Base-by-base conservation (phyloP, 92 coral and sea anemone genomes). In the Palythoa grandiflora region DNA sequence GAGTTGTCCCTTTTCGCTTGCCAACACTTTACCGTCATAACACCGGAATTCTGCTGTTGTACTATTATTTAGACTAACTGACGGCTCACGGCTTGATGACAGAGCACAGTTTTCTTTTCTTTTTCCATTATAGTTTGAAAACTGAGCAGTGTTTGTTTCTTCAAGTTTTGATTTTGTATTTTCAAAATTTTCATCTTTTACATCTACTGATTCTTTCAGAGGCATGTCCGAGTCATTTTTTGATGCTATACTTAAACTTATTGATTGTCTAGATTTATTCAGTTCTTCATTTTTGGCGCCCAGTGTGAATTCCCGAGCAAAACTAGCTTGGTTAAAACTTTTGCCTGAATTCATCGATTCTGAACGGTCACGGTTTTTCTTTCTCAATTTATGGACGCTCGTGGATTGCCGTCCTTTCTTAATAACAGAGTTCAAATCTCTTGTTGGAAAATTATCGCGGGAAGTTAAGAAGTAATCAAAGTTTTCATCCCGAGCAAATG, bases 371-470 rank as follows among this genome's bases (percentile, higher is more conserved):
- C 2, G 60, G 20, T 14, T 65, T 19, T 47, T 44, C 35, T 66
- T 51, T 35, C 21, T 15, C 16, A 14, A 38, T 48, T 81, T 66
- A 52, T 53, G 21, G 37, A 50, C 47, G 15, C 57, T 81, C n/a
- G 20, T 47, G 37, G 75, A 11, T 47, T 20, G 61, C 16, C 38
- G 75, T 35, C 5, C 47, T 15, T 13, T 68, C 8, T 21, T 52
- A 40, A 15, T 17, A 4, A n/a, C 37, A 11, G 61, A 50, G 57
- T 66, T 68, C 8, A 10, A 20, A 47, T 66, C 75, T 21, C 75
- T 81, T 12, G 86, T 66, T 19, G 75, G 75, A 47, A 81, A 40
- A 19, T 52, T 21, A 66, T 66, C 86, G 8, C 35, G 20, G 16
- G 17, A 65, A 2, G 61, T 9, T 20, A 50, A n/a, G n/a, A 50